A percentile compares a stretch with the other conserved stretches of the same genome.
Conservation (phyloP, 2,888 invertebrate species). For the Spodoptera exigua region DNA sequence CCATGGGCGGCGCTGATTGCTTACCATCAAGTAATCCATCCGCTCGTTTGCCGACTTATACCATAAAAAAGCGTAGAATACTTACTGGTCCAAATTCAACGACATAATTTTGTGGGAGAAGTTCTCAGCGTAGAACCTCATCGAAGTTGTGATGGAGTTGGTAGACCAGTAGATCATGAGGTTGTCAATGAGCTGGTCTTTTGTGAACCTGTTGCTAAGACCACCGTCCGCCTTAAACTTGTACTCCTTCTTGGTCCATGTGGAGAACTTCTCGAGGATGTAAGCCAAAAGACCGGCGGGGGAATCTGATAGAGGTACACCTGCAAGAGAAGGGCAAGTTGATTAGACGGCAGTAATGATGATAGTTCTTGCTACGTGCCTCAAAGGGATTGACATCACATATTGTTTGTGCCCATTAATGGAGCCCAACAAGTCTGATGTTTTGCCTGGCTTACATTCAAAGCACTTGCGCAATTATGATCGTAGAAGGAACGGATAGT, state of each 20-base stretch:
- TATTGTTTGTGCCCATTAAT: no score
- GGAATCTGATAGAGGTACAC: slow-evolving; percentile 90
- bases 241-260: slow-evolving; percentile 90
- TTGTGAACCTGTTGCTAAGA: slow-evolving; percentile 89
- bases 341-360: background rate
- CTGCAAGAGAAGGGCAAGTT: slow-evolving; percentile 51
- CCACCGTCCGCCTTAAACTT: slow-evolving; percentile 91
- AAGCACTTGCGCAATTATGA: no score
- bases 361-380: no score
- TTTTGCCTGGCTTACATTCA: no score
- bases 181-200: slow-evolving; percentile 94
- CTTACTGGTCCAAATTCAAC: slow-evolving; percentile 79
- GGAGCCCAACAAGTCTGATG: no score
- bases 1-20: no score
- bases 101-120: slow-evolving; percentile 70
- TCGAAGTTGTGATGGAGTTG: slow-evolving; percentile 92
- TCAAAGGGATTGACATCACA: no score
- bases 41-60: no score
- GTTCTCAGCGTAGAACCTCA: slow-evolving; percentile 92
- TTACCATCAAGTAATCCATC: no score
- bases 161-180: slow-evolving; percentile 95
- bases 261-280: slow-evolving; percentile 95
- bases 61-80: slow-evolving; percentile 4
- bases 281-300: slow-evolving; percentile 95
- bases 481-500: no score